These are phyloP conservation scores for Ceratosolen fusciceps DNA, from an alignment of 1,140 invertebrate genomes.

Conservation along the genomic window DNA sequence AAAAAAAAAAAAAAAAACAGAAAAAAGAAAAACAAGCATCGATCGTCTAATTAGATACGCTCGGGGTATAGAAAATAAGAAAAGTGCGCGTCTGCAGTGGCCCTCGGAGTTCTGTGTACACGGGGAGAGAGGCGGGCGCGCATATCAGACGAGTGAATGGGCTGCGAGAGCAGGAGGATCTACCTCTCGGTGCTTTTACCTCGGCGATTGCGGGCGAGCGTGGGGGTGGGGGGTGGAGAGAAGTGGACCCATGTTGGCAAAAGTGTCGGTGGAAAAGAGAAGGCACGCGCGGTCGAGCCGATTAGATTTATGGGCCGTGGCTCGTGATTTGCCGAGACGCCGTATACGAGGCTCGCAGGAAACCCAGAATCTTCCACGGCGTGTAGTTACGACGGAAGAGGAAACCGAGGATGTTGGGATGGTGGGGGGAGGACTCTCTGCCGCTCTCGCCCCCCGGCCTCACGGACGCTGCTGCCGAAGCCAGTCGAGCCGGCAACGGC, in stretches of 20 bases:
- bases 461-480: too few relatives aligned
- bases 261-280: slow-evolving; percentile 48
- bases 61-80: slow-evolving; percentile 25
- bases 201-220: not conserved
- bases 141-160: not conserved
- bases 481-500: too few relatives aligned
- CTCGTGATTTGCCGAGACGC: slow-evolving; percentile 47
- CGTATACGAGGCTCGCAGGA: slow-evolving; percentile 37
- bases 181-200: slow-evolving; percentile 16
- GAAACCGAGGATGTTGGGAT: slow-evolving; percentile 19
- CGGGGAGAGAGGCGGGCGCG: not conserved
- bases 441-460: not conserved
- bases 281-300: slow-evolving; percentile 40
- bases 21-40: slow-evolving; percentile 34
- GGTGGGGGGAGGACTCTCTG: not conserved
- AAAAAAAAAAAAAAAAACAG: slow-evolving; percentile 41
- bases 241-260: slow-evolving; percentile 35
- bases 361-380: slow-evolving; percentile 46
- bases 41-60: slow-evolving; percentile 50
- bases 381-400: slow-evolving; percentile 48
- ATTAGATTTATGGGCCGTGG: slow-evolving; percentile 57
- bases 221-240: not conserved
- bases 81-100: not conserved
- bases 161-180: slow-evolving; percentile 11
- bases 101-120: slow-evolving; percentile 39